These are phyloP conservation scores for Lagria hirta DNA, from an alignment of 2,888 invertebrate genomes.

Conservation along the genomic window DNA sequence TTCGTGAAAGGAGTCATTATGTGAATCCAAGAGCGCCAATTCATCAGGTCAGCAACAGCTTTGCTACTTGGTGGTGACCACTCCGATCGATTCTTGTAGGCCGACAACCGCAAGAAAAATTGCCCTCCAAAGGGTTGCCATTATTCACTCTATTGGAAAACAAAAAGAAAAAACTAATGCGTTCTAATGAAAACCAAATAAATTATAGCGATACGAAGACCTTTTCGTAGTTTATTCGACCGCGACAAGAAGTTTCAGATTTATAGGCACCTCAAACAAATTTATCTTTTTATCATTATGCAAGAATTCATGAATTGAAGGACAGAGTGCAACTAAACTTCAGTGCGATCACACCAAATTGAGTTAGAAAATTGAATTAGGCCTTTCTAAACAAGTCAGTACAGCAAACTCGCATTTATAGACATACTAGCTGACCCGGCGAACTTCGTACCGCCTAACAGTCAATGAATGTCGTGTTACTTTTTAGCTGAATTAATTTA, in stretches of 20 bases:
- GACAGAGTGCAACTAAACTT: too few species aligned
- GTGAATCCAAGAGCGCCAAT: constrained; percentile 40
- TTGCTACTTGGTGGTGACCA: constrained; percentile 36
- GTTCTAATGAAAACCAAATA: constrained; percentile 28
- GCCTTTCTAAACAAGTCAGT: too few species aligned
- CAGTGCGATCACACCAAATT: too few species aligned
- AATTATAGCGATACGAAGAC: constrained; percentile 21
- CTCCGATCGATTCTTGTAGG: constrained; percentile 37
- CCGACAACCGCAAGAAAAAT: constrained; percentile 39
- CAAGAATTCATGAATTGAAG: background rate
- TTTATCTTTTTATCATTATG: constrained; percentile 7
- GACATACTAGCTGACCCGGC: too few species aligned
- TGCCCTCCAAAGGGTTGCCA: constrained; percentile 33
- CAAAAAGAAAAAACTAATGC: constrained; percentile 25
- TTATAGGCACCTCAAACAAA: too few species aligned
- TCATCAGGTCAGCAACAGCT: constrained; percentile 41
- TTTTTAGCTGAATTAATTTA: too few species aligned
- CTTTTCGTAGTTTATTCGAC: constrained; percentile 14
- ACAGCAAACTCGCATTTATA: too few species aligned
- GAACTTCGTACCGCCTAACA: too few species aligned
- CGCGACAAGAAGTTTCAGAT: constrained; percentile 17
- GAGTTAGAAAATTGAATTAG: too few species aligned
- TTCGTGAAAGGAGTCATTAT: constrained; percentile 45
- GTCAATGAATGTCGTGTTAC: too few species aligned
- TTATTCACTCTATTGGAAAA: constrained; percentile 38